Conservation (phyloP, 2,888 invertebrate genomes). For the Thereva nobilitata region DNA sequence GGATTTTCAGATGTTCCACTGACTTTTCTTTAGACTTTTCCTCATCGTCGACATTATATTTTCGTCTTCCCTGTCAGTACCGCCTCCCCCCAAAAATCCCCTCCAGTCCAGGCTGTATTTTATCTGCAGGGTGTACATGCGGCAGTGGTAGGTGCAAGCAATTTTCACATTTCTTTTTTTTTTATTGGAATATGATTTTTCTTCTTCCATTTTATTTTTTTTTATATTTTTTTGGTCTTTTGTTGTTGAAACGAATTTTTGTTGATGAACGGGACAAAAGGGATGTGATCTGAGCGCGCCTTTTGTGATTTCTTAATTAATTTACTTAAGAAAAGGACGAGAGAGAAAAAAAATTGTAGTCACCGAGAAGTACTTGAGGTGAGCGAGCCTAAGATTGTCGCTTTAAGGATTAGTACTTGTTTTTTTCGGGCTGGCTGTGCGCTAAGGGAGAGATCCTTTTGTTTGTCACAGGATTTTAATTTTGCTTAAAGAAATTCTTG, state of each 20-base stretch:
- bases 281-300: constrained; percentile 28
- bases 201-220: constrained; percentile 1
- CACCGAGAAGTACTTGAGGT: constrained; percentile 9
- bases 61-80: constrained; percentile 12
- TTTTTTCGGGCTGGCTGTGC: too few species aligned
- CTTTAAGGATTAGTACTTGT: not conserved
- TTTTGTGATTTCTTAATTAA: constrained; percentile 37
- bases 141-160: constrained; percentile 20
- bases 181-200: constrained; percentile 1
- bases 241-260: constrained; percentile 19
- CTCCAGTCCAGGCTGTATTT: not conserved
- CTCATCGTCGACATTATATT: constrained; percentile 24
- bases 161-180: not conserved
- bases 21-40: constrained; percentile 35
- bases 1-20: constrained; percentile 31
- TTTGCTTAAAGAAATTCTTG: too few species aligned
- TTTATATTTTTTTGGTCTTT: constrained; percentile 7
- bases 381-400: not conserved
- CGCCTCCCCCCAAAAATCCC: constrained; percentile 16
- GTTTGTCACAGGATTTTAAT: too few species aligned
- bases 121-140: constrained; percentile 22
- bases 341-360: constrained; percentile 18
- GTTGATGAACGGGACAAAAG: constrained; percentile 32
- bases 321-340: constrained; percentile 32
- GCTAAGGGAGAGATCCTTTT: too few species aligned